phyloP scores from a whole-genome alignment of 1,140 invertebrate genomes.

The Anastrepha obliqua region DNA sequence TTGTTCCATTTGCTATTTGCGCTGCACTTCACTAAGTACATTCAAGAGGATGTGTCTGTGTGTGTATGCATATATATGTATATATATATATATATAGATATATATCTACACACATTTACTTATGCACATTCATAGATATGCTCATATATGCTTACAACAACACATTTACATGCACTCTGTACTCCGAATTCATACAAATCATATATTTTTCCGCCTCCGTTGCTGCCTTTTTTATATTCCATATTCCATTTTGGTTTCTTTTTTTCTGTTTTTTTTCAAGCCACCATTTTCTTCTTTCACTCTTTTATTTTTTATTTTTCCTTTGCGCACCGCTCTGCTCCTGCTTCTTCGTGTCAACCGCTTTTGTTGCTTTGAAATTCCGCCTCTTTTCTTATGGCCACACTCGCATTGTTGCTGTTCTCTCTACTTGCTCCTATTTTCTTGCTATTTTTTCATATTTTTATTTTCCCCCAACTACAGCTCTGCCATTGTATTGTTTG shows the following conservation, averaged over 20 bases:
- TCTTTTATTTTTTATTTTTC: background rate
- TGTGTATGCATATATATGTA: too few relatives aligned
- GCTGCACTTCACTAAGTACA: too few relatives aligned
- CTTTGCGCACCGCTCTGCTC: background rate
- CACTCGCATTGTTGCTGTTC: slow-evolving; percentile 10
- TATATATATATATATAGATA: too few relatives aligned
- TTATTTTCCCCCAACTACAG: background rate
- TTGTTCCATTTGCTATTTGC: too few relatives aligned
- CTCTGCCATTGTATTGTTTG: background rate
- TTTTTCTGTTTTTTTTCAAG: background rate
- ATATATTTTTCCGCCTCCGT: background rate
- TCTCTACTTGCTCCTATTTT: background rate
- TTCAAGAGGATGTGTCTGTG: too few relatives aligned
- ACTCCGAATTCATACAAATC: background rate
- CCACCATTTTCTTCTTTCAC: slow-evolving; percentile 10
- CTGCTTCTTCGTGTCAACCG: background rate
- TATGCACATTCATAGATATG: too few relatives aligned
- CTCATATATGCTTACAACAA: background rate
- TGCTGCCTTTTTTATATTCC: background rate
- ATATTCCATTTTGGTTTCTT: background rate
- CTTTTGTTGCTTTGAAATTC: slow-evolving; percentile 15
- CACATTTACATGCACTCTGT: background rate
- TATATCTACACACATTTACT: too few relatives aligned
- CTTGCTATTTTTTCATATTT: background rate
- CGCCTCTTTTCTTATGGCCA: slow-evolving; percentile 26